Base-by-base conservation (phyloP, 2,888 invertebrate species). In the Bedellia somnulentella region DNA sequence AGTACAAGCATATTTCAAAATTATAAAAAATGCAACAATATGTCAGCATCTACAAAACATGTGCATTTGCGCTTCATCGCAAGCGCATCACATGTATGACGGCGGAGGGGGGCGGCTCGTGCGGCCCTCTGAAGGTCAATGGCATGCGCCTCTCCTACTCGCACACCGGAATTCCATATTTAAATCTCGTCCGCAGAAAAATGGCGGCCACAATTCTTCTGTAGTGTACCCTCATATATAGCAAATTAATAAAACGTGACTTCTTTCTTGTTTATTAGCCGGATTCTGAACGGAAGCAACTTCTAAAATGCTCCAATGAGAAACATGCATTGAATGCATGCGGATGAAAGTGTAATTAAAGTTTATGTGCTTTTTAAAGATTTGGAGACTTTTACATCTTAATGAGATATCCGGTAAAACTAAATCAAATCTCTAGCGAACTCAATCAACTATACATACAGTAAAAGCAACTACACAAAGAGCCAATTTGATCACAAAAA, bases 101-200 rank as follows among this genome's bases (percentile, higher is more conserved):
- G n/a, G n/a, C n/a, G n/a, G n/a, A 42, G 46, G 41, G 38, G 40
- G 46, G 48, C 47, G 52, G 61, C 68, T 67, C 70, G 67, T 60
- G 68, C 62, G 60, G 63, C 62, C 61, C 62, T 58, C 60, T 59
- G 73, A 71, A 71, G 71, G 73, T 75, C 73, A 75, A 71, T 75
- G 70, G 71, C 73, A 71, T 67, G 67, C 67, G 61, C 48, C 66
- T 63, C 62, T 73, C 73, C 64, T 60, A 59, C 73, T 73, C 73
- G 63, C 71, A 71, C 75, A 71, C 73, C 73, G 73, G 73, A 71
- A 75, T 75, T 71, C 75, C 75, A 75, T 73, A 73, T 75, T 75
- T 75, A 73, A 75, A 73, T 73, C 71, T 71, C 70, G 70, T 67
- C 73, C 71, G 73, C 71, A 73, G 70, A 75, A 75, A 75, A 73